Percentiles rank a stretch among this genome's conserved stretches.
Conservation (phyloP, 2,113 vertebrate species). For the Echinops telfairi region DNA sequence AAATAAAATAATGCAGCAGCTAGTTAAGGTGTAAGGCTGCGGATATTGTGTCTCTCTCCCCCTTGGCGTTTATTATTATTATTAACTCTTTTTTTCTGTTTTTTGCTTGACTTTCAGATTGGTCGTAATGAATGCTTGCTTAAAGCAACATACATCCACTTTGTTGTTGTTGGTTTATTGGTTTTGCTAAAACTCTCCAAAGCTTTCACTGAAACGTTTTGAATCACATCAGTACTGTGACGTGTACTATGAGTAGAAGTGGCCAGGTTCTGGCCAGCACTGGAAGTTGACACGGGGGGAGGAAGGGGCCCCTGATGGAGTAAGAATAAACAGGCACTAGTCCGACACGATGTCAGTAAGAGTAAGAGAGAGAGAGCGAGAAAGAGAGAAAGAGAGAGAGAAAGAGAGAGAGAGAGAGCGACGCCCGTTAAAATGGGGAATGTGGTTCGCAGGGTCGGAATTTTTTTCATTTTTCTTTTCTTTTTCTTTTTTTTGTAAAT, state of each 20-base stretch:
- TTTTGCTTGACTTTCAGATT: slow-evolving; percentile 91
- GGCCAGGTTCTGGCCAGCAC: slow-evolving; percentile 92
- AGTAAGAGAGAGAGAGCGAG: slow-evolving; percentile 91
- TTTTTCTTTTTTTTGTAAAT: slow-evolving; percentile 85
- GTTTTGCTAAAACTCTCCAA: slow-evolving; percentile 88
- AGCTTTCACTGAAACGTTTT: slow-evolving; percentile 86
- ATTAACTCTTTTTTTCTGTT: slow-evolving; percentile 69
- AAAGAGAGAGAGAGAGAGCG: slow-evolving; percentile 73
- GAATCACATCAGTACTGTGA: slow-evolving; percentile 93
- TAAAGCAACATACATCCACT: slow-evolving; percentile 89
- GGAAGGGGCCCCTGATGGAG: slow-evolving; percentile 91
- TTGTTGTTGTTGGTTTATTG: slow-evolving; percentile 73
- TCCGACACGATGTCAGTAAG: slow-evolving; percentile 93
- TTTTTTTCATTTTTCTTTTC: slow-evolving; percentile 80
- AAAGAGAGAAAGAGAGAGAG: slow-evolving; percentile 62
- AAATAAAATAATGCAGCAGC: slow-evolving; percentile 93
- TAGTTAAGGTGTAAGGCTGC: slow-evolving; percentile 93
- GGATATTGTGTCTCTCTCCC: slow-evolving; percentile 91
- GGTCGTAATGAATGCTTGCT: slow-evolving; percentile 89
- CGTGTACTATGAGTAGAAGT: slow-evolving; percentile 90
- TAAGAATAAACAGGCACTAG: slow-evolving; percentile 94
- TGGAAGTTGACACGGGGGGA: slow-evolving; percentile 88
- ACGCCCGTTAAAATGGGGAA: slow-evolving; percentile 91
- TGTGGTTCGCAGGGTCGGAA: slow-evolving; percentile 88
- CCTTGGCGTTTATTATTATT: slow-evolving; percentile 85